A percentile compares a stretch with the other conserved stretches of the same genome.
Conservation (phyloP, 2,113 vertebrate species). For the Alethe castanea region DNA sequence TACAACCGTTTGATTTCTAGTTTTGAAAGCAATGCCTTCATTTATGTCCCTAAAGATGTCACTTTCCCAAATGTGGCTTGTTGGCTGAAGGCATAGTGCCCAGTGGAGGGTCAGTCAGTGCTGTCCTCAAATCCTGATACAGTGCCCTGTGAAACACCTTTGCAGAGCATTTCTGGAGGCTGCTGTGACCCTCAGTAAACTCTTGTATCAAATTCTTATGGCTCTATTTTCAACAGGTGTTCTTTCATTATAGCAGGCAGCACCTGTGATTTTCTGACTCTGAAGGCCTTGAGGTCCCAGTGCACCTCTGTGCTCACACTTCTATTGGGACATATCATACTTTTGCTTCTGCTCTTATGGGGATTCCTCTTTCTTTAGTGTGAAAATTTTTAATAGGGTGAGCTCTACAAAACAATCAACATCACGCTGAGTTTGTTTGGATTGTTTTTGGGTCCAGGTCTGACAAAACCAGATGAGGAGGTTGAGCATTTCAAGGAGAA, state of each 20-base stretch:
- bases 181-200: not conserved
- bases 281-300: not conserved
- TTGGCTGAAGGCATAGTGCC: not conserved
- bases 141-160: not conserved
- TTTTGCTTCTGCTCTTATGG: not conserved
- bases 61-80: not conserved
- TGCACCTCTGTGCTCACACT: not conserved
- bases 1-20: not conserved
- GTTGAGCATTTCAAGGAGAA: not conserved
- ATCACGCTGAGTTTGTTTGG: rapidly evolving
- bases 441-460: rapidly evolving
- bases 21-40: not conserved
- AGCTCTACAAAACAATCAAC: not conserved
- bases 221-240: not conserved
- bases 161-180: not conserved
- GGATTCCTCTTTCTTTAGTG: not conserved
- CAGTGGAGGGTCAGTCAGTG: not conserved
- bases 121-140: not conserved
- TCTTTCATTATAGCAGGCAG: not conserved
- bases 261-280: not conserved
- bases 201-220: not conserved
- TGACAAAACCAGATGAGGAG: not conserved
- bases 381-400: not conserved
- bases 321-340: not conserved
- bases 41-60: not conserved